A percentile compares a stretch with the other conserved stretches of the same genome.
Conservation (phyloP, 2,113 vertebrate genomes). For the Cichladusa arquata region DNA sequence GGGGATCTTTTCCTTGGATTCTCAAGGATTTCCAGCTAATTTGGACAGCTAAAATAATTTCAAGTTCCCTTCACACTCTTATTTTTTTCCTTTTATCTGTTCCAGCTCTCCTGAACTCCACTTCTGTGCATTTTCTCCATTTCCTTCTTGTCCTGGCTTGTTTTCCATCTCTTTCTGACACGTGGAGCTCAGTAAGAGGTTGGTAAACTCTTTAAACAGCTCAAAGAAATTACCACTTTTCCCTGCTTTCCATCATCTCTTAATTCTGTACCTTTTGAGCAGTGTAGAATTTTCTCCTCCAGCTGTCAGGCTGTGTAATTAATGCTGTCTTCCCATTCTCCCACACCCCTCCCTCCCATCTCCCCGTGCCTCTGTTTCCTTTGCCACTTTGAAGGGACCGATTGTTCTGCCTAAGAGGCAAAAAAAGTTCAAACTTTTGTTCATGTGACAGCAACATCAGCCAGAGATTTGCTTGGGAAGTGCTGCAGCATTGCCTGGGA, state of each 20-base stretch:
- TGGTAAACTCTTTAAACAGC: not conserved
- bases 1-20: not conserved
- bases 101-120: not conserved
- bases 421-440: not conserved
- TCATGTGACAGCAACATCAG: not conserved
- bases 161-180: not conserved
- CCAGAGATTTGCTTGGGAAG: not conserved
- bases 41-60: not conserved
- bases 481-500: not conserved
- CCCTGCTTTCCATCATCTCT: not conserved
- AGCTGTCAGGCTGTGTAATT: constrained; percentile 23
- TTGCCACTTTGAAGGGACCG: not conserved
- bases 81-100: not conserved
- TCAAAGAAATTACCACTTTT: not conserved
- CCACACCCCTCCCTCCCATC: not conserved
- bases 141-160: not conserved
- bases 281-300: not conserved
- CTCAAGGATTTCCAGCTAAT: not conserved
- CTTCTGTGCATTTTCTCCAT: not conserved
- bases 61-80: not conserved
- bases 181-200: not conserved
- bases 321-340: not conserved
- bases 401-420: not conserved
- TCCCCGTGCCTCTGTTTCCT: not conserved
- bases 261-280: not conserved